phyloP scores from a whole-genome alignment of 2,797 vertebrate species.

The Psittacula derbiana region DNA sequence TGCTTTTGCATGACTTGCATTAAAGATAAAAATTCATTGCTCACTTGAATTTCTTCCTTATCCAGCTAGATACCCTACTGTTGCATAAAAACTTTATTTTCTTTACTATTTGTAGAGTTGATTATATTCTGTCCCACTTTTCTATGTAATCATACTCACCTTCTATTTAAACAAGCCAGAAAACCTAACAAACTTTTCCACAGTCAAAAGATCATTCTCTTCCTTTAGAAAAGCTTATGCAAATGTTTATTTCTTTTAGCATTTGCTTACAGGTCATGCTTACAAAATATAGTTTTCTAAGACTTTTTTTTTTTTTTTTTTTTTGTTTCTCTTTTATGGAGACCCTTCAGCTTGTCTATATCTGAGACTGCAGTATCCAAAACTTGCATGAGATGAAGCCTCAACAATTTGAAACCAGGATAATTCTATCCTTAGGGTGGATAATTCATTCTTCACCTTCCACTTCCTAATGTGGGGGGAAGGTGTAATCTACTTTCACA shows the following conservation, averaged over 20 bases:
- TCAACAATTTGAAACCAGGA: not conserved
- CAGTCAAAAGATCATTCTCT: not conserved
- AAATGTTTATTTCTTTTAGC: not conserved
- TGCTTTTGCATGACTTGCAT: not conserved
- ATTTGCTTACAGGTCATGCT: not conserved
- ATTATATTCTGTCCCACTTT: not conserved
- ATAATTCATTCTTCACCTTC: not conserved
- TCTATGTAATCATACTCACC: not conserved
- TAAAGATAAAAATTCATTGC: not conserved
- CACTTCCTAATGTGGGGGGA: not conserved
- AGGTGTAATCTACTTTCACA: not conserved
- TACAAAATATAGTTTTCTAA: not conserved
- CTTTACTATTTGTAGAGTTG: not conserved
- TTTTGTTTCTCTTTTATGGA: not conserved
- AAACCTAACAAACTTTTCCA: not conserved
- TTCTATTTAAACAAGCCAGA: not conserved
- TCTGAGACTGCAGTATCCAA: not conserved
- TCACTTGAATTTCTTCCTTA: not conserved
- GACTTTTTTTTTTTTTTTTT: not conserved
- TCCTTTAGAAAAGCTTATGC: not conserved
- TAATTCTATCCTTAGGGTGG: not conserved
- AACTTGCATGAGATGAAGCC: not conserved
- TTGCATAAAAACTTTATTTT: not conserved
- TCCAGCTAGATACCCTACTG: not conserved
- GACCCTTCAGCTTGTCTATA: not conserved